These are phyloP conservation scores for Silurus glanis DNA, from an alignment of 2,113 vertebrate genomes.

Conservation along the genomic window DNA sequence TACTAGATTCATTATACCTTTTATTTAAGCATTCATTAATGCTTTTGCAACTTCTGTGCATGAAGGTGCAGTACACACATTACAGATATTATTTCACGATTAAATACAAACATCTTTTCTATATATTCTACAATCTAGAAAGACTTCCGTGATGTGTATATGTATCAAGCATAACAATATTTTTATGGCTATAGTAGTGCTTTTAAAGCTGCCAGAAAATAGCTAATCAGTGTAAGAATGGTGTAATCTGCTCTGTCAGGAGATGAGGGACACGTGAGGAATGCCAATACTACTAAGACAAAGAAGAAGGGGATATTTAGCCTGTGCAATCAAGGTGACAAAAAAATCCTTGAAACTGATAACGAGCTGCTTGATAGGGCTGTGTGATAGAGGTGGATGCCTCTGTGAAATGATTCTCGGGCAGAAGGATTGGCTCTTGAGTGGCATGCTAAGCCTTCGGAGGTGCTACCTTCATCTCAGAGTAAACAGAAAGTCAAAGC, in stretches of 20 bases:
- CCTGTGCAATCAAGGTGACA: conserved; percentile 4
- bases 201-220: conserved; percentile 23
- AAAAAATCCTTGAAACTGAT: conserved; percentile 23
- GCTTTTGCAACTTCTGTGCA: background rate
- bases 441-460: conserved; percentile 41
- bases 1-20: background rate
- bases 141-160: background rate
- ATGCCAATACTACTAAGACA: conserved; percentile 43
- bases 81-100: background rate
- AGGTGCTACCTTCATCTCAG: conserved; percentile 41
- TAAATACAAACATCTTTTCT: background rate
- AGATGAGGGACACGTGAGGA: conserved; percentile 9
- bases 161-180: background rate
- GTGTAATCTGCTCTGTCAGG: conserved; percentile 21
- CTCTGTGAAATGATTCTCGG: conserved; percentile 34
- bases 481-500: conserved; percentile 49
- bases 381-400: conserved; percentile 27
- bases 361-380: conserved; percentile 36
- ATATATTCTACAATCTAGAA: background rate
- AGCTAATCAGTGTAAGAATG: conserved; percentile 28
- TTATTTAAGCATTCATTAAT: conserved; percentile 9
- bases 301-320: conserved; percentile 30
- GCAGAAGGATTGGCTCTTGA: conserved; percentile 40
- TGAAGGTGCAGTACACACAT: background rate
- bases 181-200: background rate